phyloP scores from a whole-genome alignment of 2,113 vertebrate genomes.

The Apistogramma diplotaenia region DNA sequence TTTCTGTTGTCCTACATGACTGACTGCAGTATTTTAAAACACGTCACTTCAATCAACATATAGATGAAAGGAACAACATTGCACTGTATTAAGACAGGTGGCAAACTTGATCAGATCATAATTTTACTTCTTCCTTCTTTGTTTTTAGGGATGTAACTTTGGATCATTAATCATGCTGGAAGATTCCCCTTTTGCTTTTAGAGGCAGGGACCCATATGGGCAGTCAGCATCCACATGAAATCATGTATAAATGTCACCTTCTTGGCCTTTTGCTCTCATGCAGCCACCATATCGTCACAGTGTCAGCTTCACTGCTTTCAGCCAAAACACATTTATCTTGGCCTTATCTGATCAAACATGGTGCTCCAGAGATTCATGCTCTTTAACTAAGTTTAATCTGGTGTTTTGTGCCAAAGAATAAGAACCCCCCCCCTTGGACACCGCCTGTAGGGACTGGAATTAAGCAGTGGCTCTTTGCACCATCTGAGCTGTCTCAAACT shows the following conservation, averaged over 20 bases:
- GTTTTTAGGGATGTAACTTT: background rate
- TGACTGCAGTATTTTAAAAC: background rate
- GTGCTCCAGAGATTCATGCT: background rate
- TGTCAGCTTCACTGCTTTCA: background rate
- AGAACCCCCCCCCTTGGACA: background rate
- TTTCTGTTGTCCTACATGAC: background rate
- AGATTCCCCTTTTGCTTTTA: background rate
- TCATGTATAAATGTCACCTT: background rate
- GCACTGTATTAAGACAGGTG: background rate
- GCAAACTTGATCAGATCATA: background rate
- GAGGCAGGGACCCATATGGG: background rate
- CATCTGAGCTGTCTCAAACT: background rate
- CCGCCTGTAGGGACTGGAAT: background rate
- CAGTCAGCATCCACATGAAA: background rate
- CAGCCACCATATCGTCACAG: background rate
- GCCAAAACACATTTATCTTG: background rate
- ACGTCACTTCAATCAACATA: background rate
- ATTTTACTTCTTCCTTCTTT: background rate
- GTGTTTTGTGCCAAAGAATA: background rate
- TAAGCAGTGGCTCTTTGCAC: background rate
- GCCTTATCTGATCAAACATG: background rate
- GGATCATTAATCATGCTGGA: background rate
- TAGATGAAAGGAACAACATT: too few species aligned
- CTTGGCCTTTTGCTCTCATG: background rate
- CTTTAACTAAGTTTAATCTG: background rate